Base-by-base conservation (phyloP, 2,797 vertebrate species). In the Eulemur albifrons region DNA sequence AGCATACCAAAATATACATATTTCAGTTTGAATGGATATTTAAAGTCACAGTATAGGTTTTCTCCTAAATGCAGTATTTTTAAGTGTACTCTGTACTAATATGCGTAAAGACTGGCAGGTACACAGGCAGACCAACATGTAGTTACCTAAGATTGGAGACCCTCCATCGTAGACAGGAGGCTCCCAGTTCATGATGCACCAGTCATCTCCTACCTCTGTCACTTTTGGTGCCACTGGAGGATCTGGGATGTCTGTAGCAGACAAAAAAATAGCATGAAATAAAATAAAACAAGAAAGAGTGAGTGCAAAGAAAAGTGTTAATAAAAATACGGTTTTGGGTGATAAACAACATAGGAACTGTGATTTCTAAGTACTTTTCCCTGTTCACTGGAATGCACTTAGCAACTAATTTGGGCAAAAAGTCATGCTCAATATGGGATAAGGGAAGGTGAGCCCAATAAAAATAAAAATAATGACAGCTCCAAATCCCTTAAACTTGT, bases 131-230 rank as follows among this genome's bases (percentile, higher is more conserved):
- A 23, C 11, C 12, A 11, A 14, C 30, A 83, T 1, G 0, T 6
- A 32, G 3, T 67, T 98, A 99, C 99, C 99, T 98, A 99, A 98
- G 97, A 99, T 99, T 38, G 99, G 99, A 52, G 99, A 99, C 96
- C 99, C 98, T 20, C 99, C 99, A n/a, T 99, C 99, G 84, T 99
- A 99, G 97, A 96, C 98, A 7, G 99, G 99, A 76, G 99, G 99
- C 21, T 99, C 99, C 99, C 99, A 99, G 69, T 98, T 99, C 99
- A 99, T 99, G 70, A 98, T 97, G 95, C 99, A 99, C 99, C 99
- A 99, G 30, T 99, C 99, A 77, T 99, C 99, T 35, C 99, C 99
- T 7, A 99, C 99, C 2, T 98, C 98, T 38, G 99, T 98, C 73
- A 99, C 99, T 48, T 98, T 98, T 0, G 99, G 99, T 95, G 99